Conservation (phyloP, 2,113 vertebrate species). For the Myotis lucifugus region DNA sequence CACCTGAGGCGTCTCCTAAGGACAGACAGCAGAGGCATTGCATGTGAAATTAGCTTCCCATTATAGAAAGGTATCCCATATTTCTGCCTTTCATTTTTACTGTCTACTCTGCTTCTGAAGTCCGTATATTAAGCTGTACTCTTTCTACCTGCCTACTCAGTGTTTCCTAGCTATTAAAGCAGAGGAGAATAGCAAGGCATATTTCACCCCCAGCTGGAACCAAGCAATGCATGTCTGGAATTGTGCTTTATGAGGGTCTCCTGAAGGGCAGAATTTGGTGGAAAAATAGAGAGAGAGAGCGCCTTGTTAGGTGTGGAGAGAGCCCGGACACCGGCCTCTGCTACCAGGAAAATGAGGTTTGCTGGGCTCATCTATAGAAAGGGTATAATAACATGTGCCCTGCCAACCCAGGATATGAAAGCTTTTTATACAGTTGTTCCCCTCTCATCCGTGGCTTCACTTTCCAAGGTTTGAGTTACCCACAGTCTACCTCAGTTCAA, state of each 20-base stretch:
- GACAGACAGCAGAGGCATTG: not conserved
- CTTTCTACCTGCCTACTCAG: not conserved
- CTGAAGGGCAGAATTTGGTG: not conserved
- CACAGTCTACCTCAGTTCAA: not conserved
- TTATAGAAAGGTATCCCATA: not conserved
- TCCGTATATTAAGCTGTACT: not conserved
- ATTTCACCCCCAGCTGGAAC: not conserved
- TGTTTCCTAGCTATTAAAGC: not conserved
- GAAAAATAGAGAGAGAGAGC: not conserved
- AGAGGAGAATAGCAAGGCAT: not conserved
- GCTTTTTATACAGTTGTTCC: not conserved
- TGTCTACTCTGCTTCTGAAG: not conserved
- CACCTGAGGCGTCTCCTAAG: not conserved
- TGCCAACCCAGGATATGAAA: not conserved
- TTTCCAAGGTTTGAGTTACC: not conserved
- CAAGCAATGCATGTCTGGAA: no score
- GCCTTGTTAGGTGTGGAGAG: not conserved
- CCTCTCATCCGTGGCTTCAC: not conserved
- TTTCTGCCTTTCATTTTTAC: not conserved
- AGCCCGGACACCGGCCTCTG: not conserved
- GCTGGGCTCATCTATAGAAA: not conserved
- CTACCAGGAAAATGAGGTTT: not conserved
- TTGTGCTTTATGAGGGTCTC: not conserved
- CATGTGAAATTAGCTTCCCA: constrained; percentile 1
- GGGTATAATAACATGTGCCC: not conserved